Evolutionary conservation across 1,140 invertebrate genomes (phyloP).

Genomic region (Steinernema feltiae): DNA sequence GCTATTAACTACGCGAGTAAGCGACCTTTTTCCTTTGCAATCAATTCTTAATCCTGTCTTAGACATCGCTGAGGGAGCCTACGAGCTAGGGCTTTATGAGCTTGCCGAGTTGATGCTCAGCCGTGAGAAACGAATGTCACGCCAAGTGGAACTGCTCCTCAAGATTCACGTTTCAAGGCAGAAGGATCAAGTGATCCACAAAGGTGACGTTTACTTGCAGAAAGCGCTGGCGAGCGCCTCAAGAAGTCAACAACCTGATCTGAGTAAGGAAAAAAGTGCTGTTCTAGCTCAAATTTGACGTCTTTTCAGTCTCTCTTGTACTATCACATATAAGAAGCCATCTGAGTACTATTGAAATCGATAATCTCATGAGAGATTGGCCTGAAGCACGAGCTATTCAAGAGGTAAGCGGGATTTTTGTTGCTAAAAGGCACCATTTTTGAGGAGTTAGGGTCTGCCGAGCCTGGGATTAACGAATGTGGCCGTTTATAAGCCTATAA

Average conservation of each 20-base stretch:
- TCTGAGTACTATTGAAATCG: not conserved
- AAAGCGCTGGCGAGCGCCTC: constrained; percentile 7
- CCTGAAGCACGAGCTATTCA: not conserved
- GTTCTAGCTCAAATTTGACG: not conserved
- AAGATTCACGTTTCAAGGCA: not conserved
- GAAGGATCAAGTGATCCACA: constrained; percentile 1
- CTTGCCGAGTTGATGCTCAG: constrained; percentile 27
- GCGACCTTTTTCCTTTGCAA: not conserved
- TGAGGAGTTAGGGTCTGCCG: no score
- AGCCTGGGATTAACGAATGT: no score
- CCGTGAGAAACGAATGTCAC: constrained; percentile 27
- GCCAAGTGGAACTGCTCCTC: constrained; percentile 24
- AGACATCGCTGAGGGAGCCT: constrained; percentile 72
- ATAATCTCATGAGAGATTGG: not conserved
- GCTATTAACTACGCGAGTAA: constrained; percentile 1
- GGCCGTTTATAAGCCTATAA: no score
- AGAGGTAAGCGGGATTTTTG: not conserved
- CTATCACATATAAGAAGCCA: not conserved
- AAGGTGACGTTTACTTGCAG: not conserved
- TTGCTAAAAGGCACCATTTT: not conserved
- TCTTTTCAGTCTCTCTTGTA: not conserved
- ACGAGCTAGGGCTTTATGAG: constrained; percentile 24
- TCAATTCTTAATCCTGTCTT: constrained; percentile 75
- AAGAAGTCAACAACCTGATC: constrained; percentile 8
- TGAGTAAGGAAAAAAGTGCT: constrained; percentile 5